Evolutionary conservation across 2,113 vertebrate genomes (phyloP).

Genomic region (Pleuronectes platessa): DNA sequence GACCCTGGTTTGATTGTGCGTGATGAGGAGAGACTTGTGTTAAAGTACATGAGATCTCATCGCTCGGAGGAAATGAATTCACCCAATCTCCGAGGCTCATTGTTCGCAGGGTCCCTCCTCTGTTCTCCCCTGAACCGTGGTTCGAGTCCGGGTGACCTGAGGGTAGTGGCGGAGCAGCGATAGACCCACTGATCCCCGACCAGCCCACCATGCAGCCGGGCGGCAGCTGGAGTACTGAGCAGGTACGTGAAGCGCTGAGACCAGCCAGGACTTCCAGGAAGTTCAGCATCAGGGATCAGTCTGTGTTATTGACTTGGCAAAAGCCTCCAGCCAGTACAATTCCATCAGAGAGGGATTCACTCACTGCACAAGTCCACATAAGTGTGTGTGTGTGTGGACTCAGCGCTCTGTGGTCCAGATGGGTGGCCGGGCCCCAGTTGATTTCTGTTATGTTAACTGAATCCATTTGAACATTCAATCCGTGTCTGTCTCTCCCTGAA

Average conservation of each 20-base stretch:
- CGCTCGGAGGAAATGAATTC: slow-evolving; percentile 53
- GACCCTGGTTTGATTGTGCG: slow-evolving; percentile 48
- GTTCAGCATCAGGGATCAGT: slow-evolving; percentile 74
- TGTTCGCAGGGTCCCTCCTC: slow-evolving; percentile 48
- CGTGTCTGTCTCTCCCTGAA: slow-evolving; percentile 40
- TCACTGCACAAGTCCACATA: slow-evolving; percentile 61
- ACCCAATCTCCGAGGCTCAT: slow-evolving; percentile 39
- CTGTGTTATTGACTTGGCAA: slow-evolving; percentile 80
- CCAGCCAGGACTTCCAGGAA: slow-evolving; percentile 66
- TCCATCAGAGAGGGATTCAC: slow-evolving; percentile 68
- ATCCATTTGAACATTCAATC: slow-evolving; percentile 60
- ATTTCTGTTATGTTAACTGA: slow-evolving; percentile 75
- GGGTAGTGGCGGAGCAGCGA: slow-evolving; percentile 35
- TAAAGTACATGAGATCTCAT: slow-evolving; percentile 48
- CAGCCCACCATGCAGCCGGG: slow-evolving; percentile 45
- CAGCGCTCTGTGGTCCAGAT: slow-evolving; percentile 72
- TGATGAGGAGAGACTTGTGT: slow-evolving; percentile 35
- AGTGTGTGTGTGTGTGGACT: slow-evolving; percentile 58
- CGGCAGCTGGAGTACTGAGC: slow-evolving; percentile 51
- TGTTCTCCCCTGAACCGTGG: slow-evolving; percentile 36
- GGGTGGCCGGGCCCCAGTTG: slow-evolving; percentile 70
- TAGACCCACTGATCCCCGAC: slow-evolving; percentile 56
- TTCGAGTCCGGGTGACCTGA: slow-evolving; percentile 49
- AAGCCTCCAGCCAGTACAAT: slow-evolving; percentile 64
- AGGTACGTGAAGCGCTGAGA: slow-evolving; percentile 67